These are phyloP conservation scores for Zaprionus kolodkinae DNA, from an alignment of 1,140 invertebrate genomes.

Conservation along the genomic window DNA sequence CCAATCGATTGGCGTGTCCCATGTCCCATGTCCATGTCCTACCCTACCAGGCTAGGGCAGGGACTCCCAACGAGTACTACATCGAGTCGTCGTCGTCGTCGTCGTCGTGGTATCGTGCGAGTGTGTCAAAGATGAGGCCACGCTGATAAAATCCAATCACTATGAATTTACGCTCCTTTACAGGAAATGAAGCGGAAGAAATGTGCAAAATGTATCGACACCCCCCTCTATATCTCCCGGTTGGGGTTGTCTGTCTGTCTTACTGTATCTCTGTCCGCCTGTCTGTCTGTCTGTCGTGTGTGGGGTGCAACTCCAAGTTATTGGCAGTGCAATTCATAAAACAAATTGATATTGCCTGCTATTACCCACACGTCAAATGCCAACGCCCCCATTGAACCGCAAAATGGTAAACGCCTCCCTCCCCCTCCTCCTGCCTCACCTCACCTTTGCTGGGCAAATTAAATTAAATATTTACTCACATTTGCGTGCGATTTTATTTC, in stretches of 20 bases:
- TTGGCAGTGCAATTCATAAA: conserved; percentile 81
- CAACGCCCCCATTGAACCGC: conserved; percentile 64
- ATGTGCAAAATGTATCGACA: conserved; percentile 81
- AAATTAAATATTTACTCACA: conserved; percentile 82
- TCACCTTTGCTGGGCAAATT: conserved; percentile 50
- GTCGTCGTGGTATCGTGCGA: conserved; percentile 31
- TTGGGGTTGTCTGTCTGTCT: conserved; percentile 25
- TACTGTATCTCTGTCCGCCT: background rate
- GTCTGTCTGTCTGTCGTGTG: conserved; percentile 17
- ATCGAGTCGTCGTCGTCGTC: conserved; percentile 19
- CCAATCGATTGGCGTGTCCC: conserved; percentile 75
- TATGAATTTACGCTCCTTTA: conserved; percentile 82
- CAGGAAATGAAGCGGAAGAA: conserved; percentile 83
- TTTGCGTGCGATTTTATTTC: conserved; percentile 75
- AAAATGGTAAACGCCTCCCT: conserved; percentile 29
- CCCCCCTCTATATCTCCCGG: conserved; percentile 16
- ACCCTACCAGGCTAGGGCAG: conserved; percentile 15
- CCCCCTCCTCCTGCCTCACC: background rate
- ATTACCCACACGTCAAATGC: conserved; percentile 75
- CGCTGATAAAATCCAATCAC: conserved; percentile 82
- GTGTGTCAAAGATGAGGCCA: conserved; percentile 82
- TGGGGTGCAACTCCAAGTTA: conserved; percentile 66
- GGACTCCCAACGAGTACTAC: background rate
- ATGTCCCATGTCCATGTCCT: conserved; percentile 41
- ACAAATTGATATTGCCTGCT: conserved; percentile 82